Evolutionary conservation across 2,797 vertebrate genomes (phyloP).

Genomic region (Sorex maritimensis): DNA sequence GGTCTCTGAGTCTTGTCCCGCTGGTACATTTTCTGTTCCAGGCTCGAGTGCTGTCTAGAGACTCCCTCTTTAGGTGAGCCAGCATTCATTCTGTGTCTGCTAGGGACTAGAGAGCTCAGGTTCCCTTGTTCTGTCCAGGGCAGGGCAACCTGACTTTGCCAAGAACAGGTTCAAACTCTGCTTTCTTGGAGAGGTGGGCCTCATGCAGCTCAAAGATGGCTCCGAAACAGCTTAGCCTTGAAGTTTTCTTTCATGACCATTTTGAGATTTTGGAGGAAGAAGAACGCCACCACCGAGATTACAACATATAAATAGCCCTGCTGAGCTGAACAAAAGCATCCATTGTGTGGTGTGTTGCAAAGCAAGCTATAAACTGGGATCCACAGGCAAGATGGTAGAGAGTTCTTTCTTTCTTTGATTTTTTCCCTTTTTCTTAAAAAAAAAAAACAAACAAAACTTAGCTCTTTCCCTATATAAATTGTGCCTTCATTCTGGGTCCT

Average conservation of each 20-base stretch:
- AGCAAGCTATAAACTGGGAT: slow-evolving; percentile 68
- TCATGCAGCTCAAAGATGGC: slow-evolving; percentile 32
- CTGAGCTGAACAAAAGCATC: slow-evolving; percentile 66
- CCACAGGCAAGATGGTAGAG: slow-evolving; percentile 49
- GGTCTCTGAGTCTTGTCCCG: slow-evolving; percentile 30
- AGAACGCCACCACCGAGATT: slow-evolving; percentile 63
- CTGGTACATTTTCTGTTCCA: background rate
- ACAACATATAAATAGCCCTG: slow-evolving; percentile 64
- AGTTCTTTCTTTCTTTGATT: background rate
- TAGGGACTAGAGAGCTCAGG: background rate
- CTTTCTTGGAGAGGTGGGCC: slow-evolving; percentile 18
- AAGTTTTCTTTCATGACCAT: slow-evolving; percentile 62
- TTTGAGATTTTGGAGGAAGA: slow-evolving; percentile 76
- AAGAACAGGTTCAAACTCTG: no score
- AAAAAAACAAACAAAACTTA: no score
- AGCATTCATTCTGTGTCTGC: background rate
- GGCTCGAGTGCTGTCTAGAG: background rate
- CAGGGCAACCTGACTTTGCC: background rate
- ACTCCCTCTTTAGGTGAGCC: background rate
- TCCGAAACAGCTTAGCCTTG: slow-evolving; percentile 55
- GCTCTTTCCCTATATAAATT: slow-evolving; percentile 23
- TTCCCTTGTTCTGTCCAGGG: background rate
- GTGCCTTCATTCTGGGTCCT: slow-evolving; percentile 32
- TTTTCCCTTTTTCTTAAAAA: no score
- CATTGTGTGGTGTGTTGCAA: slow-evolving; percentile 64